Percentiles rank a stretch among this genome's conserved stretches.
These are phyloP conservation scores for Bergia sp. DNA, from an alignment of 92 coral and sea anemone species.

Conservation along the genomic window DNA sequence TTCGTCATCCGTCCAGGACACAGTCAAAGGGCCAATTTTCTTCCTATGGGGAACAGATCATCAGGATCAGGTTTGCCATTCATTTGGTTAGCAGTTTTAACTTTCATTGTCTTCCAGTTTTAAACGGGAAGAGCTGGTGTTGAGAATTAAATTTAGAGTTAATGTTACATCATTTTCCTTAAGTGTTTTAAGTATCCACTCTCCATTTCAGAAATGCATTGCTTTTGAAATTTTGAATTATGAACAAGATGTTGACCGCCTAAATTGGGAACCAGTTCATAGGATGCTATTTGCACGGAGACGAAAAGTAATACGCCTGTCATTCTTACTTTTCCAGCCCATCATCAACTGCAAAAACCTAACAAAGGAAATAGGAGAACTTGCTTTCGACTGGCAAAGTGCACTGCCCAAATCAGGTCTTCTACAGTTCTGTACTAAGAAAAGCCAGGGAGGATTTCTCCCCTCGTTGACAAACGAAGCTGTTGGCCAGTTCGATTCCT, in stretches of 20 bases:
- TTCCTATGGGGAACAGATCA: slow-evolving; percentile 72
- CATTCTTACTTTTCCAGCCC: slow-evolving; percentile 41
- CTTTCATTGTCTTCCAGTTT: neutral
- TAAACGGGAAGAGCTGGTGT: too few species aligned
- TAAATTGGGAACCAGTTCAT: neutral
- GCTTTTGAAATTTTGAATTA: too few species aligned
- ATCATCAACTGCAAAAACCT: slow-evolving; percentile 62
- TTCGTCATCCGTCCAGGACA: slow-evolving; percentile 47
- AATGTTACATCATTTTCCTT: too few species aligned
- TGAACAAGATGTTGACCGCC: too few species aligned
- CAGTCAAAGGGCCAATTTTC: slow-evolving; percentile 58
- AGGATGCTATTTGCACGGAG: neutral
- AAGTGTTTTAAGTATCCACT: too few species aligned
- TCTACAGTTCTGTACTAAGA: slow-evolving; percentile 44
- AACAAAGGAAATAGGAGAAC: slow-evolving; percentile 49
- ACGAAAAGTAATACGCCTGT: neutral
- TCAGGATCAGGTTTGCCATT: slow-evolving; percentile 54
- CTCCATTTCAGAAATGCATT: too few species aligned
- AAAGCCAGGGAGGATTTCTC: neutral
- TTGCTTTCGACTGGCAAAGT: slow-evolving; percentile 59
- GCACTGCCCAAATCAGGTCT: slow-evolving; percentile 57
- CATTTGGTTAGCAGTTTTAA: neutral
- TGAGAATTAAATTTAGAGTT: neutral
- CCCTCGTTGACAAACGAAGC: neutral
- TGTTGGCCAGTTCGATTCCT: neutral